Evolutionary conservation across 2,113 vertebrate genomes (phyloP).

Genomic region (Pleuronectes platessa): DNA sequence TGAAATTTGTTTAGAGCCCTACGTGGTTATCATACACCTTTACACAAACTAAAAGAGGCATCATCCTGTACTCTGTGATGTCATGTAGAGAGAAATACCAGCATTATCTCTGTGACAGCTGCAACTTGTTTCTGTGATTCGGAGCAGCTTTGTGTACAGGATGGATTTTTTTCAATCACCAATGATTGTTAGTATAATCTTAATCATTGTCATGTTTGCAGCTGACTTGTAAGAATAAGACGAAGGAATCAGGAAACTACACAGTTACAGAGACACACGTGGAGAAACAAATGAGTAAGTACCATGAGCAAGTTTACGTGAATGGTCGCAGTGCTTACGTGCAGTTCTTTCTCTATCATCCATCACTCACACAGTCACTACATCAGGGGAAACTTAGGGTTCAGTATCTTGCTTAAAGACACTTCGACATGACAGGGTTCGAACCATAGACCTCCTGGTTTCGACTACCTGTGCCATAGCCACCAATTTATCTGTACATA

Average conservation of each 20-base stretch:
- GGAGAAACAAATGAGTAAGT: slow-evolving; percentile 51
- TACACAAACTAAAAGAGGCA: not conserved
- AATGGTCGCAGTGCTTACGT: too few relatives aligned
- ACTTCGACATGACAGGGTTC: too few relatives aligned
- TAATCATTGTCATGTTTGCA: slow-evolving; percentile 63
- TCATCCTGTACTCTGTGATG: not conserved
- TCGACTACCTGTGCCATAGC: too few relatives aligned
- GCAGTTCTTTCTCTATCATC: not conserved
- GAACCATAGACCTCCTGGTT: too few relatives aligned
- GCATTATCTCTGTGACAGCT: not conserved
- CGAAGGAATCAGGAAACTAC: slow-evolving; percentile 40
- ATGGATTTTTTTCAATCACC: not conserved
- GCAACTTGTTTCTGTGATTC: not conserved
- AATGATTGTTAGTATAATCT: not conserved
- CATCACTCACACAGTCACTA: too few relatives aligned
- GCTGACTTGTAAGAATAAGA: slow-evolving; percentile 87
- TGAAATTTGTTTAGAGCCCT: too few relatives aligned
- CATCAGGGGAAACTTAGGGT: not conserved
- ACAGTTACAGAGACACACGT: not conserved
- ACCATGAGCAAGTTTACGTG: not conserved
- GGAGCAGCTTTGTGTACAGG: not conserved
- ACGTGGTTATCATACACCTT: not conserved
- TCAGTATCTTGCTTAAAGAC: too few relatives aligned
- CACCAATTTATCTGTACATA: too few relatives aligned
- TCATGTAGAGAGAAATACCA: not conserved